Evolutionary conservation across 1,140 invertebrate genomes (phyloP).

Genomic region (Gonioctena quinquepunctata): DNA sequence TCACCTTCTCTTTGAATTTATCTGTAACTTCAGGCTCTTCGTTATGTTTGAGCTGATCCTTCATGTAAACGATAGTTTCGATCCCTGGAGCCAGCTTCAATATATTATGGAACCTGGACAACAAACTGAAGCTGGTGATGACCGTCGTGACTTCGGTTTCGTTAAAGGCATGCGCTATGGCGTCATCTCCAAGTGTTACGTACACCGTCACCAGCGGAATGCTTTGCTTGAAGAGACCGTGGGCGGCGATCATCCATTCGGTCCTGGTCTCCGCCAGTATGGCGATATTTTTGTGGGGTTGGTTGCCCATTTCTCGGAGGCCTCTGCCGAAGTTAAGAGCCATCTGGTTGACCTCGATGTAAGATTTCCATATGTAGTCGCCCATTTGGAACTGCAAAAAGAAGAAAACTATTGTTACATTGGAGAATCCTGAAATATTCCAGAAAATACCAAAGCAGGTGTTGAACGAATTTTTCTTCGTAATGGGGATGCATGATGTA

Average conservation of each 20-base stretch:
- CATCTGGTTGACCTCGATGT: constrained; percentile 73
- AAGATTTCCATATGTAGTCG: constrained; percentile 89
- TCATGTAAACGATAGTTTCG: constrained; percentile 84
- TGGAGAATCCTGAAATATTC: too few species aligned
- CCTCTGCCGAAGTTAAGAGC: constrained; percentile 79
- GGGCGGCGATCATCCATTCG: constrained; percentile 94
- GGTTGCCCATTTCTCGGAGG: constrained; percentile 63
- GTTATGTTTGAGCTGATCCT: constrained; percentile 76
- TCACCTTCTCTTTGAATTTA: constrained; percentile 69
- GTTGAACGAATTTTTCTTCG: too few species aligned
- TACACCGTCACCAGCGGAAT: constrained; percentile 95
- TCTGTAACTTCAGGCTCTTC: constrained; percentile 55
- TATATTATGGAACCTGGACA: constrained; percentile 85
- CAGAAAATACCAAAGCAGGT: too few species aligned
- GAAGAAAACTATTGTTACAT: too few species aligned
- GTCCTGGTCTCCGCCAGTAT: constrained; percentile 95
- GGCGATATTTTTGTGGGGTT: constrained; percentile 69
- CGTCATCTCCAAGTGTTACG: constrained; percentile 94
- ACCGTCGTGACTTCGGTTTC: constrained; percentile 92
- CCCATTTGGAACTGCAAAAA: constrained; percentile 66
- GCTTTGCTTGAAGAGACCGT: constrained; percentile 91
- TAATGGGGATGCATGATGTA: too few species aligned
- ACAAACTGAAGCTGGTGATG: constrained; percentile 84
- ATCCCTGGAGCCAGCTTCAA: constrained; percentile 70
- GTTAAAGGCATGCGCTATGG: constrained; percentile 91